Percentiles rank a stretch among this genome's conserved stretches.
Evolutionary conservation across 2,888 invertebrate genomes (phyloP).

Genomic region (Acronicta aceris): DNA sequence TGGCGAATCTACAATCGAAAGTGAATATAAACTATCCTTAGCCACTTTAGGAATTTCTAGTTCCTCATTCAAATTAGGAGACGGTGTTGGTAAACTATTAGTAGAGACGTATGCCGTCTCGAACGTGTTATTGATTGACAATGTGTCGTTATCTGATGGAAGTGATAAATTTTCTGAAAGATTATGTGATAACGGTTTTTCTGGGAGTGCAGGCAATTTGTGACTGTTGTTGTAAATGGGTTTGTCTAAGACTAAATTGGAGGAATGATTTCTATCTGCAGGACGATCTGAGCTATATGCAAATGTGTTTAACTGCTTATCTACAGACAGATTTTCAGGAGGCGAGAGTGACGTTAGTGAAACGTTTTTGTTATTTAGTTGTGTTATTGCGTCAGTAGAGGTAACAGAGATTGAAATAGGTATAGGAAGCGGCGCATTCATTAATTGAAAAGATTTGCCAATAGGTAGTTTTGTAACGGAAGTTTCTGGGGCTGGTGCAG

Average conservation of each 20-base stretch:
- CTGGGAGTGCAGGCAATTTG: neutral
- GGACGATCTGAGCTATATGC: neutral
- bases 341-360: neutral
- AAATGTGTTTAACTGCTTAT: neutral
- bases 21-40: neutral
- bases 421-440: neutral
- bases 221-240: neutral
- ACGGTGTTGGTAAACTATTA: neutral
- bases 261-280: neutral
- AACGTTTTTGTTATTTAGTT: neutral
- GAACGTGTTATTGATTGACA: neutral
- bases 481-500: neutral
- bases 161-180: neutral
- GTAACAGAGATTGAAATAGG: neutral
- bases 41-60: neutral
- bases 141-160: neutral
- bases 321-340: neutral
- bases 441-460: neutral
- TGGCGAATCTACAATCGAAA: neutral
- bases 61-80: neutral
- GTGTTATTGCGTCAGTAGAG: neutral
- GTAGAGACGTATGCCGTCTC: neutral
- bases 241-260: neutral
- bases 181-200: neutral
- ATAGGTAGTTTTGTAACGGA: neutral